A percentile compares a stretch with the other conserved stretches of the same genome.
Conservation (phyloP, 1,140 invertebrate species). For the Mizuhopecten yessoensis region DNA sequence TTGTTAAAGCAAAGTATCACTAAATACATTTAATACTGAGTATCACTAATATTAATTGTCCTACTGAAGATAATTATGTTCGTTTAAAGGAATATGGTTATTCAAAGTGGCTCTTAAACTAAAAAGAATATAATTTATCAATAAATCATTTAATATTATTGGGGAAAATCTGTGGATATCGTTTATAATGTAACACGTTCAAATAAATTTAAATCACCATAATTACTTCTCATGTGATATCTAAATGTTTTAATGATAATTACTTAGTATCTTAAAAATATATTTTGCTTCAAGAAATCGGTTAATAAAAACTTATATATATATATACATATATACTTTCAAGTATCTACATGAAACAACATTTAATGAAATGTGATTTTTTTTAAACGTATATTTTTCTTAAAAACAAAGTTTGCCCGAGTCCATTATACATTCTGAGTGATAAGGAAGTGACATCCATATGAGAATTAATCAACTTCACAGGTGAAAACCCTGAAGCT, state of each 20-base stretch:
- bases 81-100: no score
- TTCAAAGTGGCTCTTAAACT: no score
- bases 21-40: no score
- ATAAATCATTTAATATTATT: no score
- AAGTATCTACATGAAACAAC: conserved; percentile 1
- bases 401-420: not conserved
- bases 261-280: not conserved
- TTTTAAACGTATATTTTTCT: not conserved
- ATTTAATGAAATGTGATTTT: not conserved
- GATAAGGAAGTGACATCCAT: not conserved
- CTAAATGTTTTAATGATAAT: not conserved
- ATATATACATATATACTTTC: no score
- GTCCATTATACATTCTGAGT: not conserved
- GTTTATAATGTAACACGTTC: no score
- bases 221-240: not conserved
- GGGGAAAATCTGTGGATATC: no score
- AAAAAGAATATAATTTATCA: no score
- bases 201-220: not conserved
- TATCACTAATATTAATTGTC: no score
- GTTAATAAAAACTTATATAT: not conserved
- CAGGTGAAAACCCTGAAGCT: not conserved
- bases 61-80: no score
- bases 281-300: not conserved
- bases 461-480: not conserved
- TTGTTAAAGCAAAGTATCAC: no score